phyloP scores from a whole-genome alignment of 2,888 invertebrate species.

The Sphaerophoria taeniata region DNA sequence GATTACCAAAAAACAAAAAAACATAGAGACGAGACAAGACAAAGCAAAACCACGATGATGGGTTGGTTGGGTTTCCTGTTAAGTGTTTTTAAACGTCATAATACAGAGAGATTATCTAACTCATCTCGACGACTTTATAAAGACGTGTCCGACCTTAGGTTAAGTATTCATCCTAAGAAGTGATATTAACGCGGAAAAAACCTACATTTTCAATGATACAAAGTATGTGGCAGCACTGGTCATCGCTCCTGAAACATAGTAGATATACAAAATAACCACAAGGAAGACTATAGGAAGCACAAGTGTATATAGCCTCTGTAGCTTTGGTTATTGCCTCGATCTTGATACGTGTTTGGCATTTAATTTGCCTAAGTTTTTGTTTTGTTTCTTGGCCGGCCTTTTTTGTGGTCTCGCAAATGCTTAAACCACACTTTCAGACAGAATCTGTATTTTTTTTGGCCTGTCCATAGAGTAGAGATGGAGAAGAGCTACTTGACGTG shows the following conservation, averaged over 20 bases:
- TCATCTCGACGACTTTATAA: not conserved
- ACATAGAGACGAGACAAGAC: constrained; percentile 22
- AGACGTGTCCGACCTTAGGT: not conserved
- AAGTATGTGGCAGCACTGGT: constrained; percentile 7
- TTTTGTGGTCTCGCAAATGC: constrained; percentile 27
- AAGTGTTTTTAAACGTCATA: constrained; percentile 45
- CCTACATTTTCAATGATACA: not conserved
- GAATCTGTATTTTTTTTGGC: constrained; percentile 51
- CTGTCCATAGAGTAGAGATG: not conserved
- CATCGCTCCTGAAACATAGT: constrained; percentile 2
- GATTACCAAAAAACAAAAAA: constrained; percentile 69
- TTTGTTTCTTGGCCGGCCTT: constrained; percentile 11
- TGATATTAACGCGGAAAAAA: not conserved
- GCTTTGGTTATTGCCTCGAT: constrained; percentile 61
- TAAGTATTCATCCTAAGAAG: not conserved
- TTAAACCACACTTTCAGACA: constrained; percentile 46
- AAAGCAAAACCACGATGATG: not conserved
- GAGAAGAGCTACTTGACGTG: constrained; percentile 53
- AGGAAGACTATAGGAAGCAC: constrained; percentile 29
- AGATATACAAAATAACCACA: constrained; percentile 9
- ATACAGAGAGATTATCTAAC: constrained; percentile 57
- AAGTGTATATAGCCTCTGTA: constrained; percentile 40
- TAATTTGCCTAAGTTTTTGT: constrained; percentile 42
- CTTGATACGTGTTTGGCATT: constrained; percentile 71
- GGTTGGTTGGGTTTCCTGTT: constrained; percentile 17